These are phyloP conservation scores for Formica selysi DNA, from an alignment of 1,140 invertebrate species.

Conservation along the genomic window DNA sequence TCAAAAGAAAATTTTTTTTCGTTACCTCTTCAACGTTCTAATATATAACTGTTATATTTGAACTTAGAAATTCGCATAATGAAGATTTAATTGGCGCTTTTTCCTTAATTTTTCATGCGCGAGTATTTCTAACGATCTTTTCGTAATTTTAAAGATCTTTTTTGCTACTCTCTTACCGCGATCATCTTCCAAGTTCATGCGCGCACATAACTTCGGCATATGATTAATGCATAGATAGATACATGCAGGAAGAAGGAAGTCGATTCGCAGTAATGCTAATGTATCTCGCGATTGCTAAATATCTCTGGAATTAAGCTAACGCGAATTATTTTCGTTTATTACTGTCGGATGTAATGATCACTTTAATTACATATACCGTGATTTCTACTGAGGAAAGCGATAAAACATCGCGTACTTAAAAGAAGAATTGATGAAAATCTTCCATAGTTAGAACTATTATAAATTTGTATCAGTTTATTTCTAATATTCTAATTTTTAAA, in stretches of 20 bases:
- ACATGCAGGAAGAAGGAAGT: slow-evolving; percentile 57
- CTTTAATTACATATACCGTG: neutral
- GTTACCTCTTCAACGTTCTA: neutral
- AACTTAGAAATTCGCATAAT: neutral
- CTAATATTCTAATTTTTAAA: neutral
- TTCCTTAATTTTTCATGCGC: neutral
- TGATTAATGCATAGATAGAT: slow-evolving; percentile 47
- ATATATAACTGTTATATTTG: neutral
- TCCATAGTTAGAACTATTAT: neutral
- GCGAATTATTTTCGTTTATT: slow-evolving; percentile 50
- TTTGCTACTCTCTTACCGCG: neutral
- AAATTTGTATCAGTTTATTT: slow-evolving; percentile 6
- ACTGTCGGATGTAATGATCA: slow-evolving; percentile 24
- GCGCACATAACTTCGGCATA: slow-evolving; percentile 24
- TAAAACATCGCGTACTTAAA: neutral
- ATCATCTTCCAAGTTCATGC: slow-evolving; percentile 38
- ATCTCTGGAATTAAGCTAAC: slow-evolving; percentile 48
- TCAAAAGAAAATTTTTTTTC: neutral
- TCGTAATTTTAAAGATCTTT: slow-evolving; percentile 5
- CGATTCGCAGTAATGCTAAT: slow-evolving; percentile 14
- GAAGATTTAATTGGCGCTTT: neutral
- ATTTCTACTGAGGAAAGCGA: slow-evolving; percentile 7
- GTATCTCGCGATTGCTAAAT: slow-evolving; percentile 34
- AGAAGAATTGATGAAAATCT: slow-evolving; percentile 5
- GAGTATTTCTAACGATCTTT: neutral